Conservation (phyloP, 2,797 vertebrate species). For the Syncerus caffer region DNA sequence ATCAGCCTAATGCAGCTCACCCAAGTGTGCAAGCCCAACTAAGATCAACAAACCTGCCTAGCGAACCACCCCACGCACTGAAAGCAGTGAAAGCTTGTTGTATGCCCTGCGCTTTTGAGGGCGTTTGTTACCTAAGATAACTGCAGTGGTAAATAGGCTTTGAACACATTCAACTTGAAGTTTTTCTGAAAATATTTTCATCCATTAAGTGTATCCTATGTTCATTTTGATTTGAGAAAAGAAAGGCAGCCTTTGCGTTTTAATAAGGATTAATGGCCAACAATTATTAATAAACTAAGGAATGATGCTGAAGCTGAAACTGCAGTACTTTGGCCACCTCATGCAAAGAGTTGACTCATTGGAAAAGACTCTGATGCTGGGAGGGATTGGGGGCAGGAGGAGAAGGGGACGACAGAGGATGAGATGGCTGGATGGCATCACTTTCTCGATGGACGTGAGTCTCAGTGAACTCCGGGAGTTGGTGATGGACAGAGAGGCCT, state of each 20-base stretch:
- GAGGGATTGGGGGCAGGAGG: no score
- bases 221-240: background rate
- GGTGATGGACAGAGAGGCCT: no score
- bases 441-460: no score
- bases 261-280: background rate
- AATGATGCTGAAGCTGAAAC: no score
- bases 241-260: background rate
- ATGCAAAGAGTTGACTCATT: no score
- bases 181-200: slow-evolving; percentile 7
- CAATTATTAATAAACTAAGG: background rate
- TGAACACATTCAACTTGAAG: background rate
- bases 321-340: background rate
- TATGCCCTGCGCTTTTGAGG: background rate
- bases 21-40: background rate
- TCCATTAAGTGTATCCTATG: background rate
- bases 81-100: background rate
- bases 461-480: no score
- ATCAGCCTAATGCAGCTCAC: background rate
- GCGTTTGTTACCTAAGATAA: background rate
- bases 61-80: background rate
- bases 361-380: no score
- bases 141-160: background rate
- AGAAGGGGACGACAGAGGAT: no score
- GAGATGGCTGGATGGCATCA: no score
- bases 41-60: background rate